These are phyloP conservation scores for Ceryle rudis DNA, from an alignment of 2,797 vertebrate genomes.

Conservation along the genomic window DNA sequence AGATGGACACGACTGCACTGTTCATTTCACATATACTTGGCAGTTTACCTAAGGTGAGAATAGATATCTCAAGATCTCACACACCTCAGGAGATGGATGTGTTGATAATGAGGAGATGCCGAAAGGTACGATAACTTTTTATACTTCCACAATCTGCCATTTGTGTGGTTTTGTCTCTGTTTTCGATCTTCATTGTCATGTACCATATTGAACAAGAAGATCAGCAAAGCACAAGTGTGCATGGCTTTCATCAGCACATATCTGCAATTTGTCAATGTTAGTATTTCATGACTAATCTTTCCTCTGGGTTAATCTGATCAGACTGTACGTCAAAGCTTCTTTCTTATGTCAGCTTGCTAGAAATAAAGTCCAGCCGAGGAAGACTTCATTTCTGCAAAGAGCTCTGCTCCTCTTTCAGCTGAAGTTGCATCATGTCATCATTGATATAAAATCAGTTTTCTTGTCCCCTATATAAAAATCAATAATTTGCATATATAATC, in stretches of 20 bases:
- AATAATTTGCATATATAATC: neutral
- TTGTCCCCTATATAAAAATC: neutral
- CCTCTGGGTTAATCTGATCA: slow-evolving; percentile 34
- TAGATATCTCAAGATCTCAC: neutral
- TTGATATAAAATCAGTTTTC: neutral
- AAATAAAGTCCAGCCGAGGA: neutral
- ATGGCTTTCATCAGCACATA: neutral
- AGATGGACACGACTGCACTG: neutral
- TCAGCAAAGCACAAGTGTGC: neutral
- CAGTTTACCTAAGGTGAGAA: slow-evolving; percentile 45
- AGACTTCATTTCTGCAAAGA: neutral
- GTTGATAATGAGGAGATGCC: slow-evolving; percentile 28
- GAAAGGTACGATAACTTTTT: slow-evolving; percentile 22
- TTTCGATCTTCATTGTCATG: slow-evolving; percentile 4
- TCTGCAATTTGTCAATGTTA: neutral
- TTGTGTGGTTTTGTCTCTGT: neutral
- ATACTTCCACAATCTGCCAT: neutral
- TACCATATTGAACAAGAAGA: slow-evolving; percentile 1
- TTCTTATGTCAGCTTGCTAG: neutral
- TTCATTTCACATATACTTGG: neutral
- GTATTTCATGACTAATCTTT: slow-evolving; percentile 18
- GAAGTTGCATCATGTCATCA: neutral
- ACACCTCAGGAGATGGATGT: neutral
- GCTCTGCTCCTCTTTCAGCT: neutral
- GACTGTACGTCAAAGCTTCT: slow-evolving; percentile 1